Evolutionary conservation across 2,888 invertebrate species (phyloP).

Genomic region (Cheilosia vulpina): DNA sequence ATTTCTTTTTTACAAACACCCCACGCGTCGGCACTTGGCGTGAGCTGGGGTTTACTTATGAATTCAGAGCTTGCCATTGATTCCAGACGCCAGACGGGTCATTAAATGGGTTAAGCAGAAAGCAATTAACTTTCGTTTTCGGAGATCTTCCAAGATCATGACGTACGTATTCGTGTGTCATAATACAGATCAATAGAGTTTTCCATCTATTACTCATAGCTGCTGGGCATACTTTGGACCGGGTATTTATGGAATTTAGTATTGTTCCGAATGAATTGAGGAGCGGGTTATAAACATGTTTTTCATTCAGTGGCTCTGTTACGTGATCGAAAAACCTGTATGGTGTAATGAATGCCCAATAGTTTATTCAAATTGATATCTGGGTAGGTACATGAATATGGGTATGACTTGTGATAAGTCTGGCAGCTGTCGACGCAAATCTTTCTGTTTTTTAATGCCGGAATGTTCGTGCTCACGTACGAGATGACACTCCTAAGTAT

Average conservation of each 20-base stretch:
- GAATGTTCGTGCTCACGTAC: constrained; percentile 14
- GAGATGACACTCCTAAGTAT: constrained; percentile 23
- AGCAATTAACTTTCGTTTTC: constrained; percentile 23
- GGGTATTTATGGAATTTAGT: neutral
- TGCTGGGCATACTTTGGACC: neutral
- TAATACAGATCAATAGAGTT: constrained; percentile 6
- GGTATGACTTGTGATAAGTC: neutral
- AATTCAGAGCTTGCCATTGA: constrained; percentile 22
- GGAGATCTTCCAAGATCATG: constrained; percentile 9
- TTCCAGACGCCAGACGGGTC: constrained; percentile 35
- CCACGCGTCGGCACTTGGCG: constrained; percentile 66
- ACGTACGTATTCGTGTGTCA: neutral
- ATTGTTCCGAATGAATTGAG: neutral
- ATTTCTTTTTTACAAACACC: constrained; percentile 40
- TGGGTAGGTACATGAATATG: neutral
- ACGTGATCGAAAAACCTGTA: constrained; percentile 12
- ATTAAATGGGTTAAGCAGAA: constrained; percentile 2
- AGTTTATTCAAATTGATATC: constrained; percentile 12
- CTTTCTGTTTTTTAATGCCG: constrained; percentile 3
- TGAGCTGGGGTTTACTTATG: constrained; percentile 59
- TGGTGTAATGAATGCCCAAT: neutral
- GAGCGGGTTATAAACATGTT: neutral
- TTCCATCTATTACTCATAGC: constrained; percentile 1
- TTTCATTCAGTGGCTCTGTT: neutral
- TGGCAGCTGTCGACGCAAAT: constrained; percentile 12